Evolutionary conservation across 2,797 vertebrate species (phyloP).

Genomic region (Galago senegalensis): DNA sequence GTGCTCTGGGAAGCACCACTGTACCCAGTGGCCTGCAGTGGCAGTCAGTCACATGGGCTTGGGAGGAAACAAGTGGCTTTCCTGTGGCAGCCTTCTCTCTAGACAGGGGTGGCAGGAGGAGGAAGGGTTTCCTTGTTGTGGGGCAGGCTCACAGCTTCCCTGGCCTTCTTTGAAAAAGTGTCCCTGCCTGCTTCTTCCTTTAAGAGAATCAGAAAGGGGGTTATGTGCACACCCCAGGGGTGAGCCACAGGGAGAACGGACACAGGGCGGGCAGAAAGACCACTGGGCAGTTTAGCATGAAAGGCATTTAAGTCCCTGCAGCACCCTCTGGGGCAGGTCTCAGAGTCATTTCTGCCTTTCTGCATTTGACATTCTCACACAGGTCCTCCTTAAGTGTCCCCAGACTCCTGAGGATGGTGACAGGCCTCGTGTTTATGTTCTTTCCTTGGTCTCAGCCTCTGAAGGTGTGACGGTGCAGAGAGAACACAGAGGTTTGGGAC

Average conservation of each 20-base stretch:
- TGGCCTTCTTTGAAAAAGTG: neutral
- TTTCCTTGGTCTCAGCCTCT: neutral
- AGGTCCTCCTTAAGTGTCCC: neutral
- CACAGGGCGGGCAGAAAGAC: no score
- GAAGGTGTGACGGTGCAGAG: fast-evolving
- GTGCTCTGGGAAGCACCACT: neutral
- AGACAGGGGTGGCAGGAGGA: neutral
- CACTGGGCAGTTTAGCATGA: neutral
- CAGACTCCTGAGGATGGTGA: neutral
- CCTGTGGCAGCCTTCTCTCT: neutral
- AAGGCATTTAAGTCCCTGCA: neutral
- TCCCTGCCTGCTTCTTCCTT: neutral
- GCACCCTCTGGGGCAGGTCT: neutral
- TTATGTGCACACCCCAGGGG: neutral
- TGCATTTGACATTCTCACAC: neutral
- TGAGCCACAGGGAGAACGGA: neutral
- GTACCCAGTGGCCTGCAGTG: neutral
- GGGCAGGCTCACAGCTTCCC: neutral
- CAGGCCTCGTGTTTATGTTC: neutral
- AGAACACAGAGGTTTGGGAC: neutral
- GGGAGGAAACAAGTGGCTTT: neutral
- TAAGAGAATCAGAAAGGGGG: neutral
- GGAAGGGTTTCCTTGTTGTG: neutral
- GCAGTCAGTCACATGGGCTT: neutral
- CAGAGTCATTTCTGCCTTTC: neutral